Percentiles rank a stretch among this genome's conserved stretches.
Conservation (phyloP, 1,140 invertebrate genomes). For the Araneus ventricosus region DNA sequence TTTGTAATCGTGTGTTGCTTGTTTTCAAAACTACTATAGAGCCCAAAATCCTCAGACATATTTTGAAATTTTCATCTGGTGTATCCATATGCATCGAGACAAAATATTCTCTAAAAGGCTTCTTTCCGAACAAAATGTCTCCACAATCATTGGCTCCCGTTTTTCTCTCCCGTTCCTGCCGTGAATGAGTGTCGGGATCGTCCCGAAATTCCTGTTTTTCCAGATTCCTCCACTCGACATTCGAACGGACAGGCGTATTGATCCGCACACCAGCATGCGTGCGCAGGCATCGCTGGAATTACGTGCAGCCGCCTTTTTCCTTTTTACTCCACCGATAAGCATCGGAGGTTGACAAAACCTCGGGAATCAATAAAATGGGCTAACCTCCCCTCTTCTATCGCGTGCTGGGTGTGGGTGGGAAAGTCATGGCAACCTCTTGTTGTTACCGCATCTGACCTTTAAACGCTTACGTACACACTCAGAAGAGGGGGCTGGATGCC, state of each 20-base stretch:
- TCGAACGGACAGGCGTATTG: background rate
- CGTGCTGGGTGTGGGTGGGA: constrained; percentile 43
- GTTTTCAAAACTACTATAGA: too few relatives aligned
- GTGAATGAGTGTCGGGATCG: background rate
- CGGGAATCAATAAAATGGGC: constrained; percentile 70
- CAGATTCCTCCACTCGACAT: background rate
- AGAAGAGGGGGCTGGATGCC: background rate
- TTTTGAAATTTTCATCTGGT: too few relatives aligned
- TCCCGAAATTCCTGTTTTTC: constrained; percentile 1
- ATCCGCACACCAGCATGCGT: constrained; percentile 40
- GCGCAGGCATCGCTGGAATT: constrained; percentile 40
- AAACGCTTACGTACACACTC: constrained; percentile 17
- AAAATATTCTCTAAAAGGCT: too few relatives aligned
- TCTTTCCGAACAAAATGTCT: too few relatives aligned
- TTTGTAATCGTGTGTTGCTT: too few relatives aligned
- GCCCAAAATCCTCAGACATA: too few relatives aligned
- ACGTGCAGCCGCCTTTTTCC: constrained; percentile 38
- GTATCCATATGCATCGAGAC: too few relatives aligned
- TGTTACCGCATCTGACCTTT: constrained; percentile 73
- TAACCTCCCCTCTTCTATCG: background rate
- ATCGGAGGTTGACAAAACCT: constrained; percentile 72
- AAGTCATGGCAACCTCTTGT: constrained; percentile 74
- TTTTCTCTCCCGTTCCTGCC: too few relatives aligned
- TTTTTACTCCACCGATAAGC: constrained; percentile 54
- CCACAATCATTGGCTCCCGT: background rate